Evolutionary conservation across 2,113 vertebrate genomes (phyloP).

Genomic region (Thamnaconus septentrionalis): DNA sequence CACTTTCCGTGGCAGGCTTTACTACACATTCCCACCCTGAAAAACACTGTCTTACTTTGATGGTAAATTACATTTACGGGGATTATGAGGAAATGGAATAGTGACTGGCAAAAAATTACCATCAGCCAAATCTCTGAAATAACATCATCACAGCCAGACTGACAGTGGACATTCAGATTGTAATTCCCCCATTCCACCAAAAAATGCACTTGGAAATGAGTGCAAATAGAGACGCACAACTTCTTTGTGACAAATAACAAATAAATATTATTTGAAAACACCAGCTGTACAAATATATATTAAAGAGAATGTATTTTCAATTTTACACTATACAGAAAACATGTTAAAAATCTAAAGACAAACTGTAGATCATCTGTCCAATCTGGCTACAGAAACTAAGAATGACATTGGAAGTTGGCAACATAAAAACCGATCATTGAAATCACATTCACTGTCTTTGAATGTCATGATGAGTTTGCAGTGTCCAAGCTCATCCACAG

Average conservation of each 20-base stretch:
- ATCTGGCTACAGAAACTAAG: constrained; percentile 16
- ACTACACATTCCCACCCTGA: no score
- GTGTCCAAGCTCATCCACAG: constrained; percentile 17
- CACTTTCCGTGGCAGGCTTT: no score
- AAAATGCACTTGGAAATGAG: no score
- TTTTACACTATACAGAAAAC: constrained; percentile 30
- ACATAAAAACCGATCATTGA: background rate
- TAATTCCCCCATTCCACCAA: no score
- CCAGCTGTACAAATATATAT: constrained; percentile 58
- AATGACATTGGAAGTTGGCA: constrained; percentile 7
- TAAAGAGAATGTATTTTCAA: constrained; percentile 30
- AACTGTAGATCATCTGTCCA: constrained; percentile 47
- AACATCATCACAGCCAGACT: no score
- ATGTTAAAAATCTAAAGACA: constrained; percentile 27
- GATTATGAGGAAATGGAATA: no score
- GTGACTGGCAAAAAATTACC: no score
- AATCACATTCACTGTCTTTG: no score
- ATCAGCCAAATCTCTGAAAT: no score
- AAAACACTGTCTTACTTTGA: no score
- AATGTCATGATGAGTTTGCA: background rate
- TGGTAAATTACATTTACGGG: no score
- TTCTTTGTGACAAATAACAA: constrained; percentile 17
- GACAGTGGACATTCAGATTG: no score
- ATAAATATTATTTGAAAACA: constrained; percentile 58
- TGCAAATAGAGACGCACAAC: constrained; percentile 8